Evolutionary conservation across 1,140 invertebrate species (phyloP).

Genomic region (Pogonomyrmex barbatus): DNA sequence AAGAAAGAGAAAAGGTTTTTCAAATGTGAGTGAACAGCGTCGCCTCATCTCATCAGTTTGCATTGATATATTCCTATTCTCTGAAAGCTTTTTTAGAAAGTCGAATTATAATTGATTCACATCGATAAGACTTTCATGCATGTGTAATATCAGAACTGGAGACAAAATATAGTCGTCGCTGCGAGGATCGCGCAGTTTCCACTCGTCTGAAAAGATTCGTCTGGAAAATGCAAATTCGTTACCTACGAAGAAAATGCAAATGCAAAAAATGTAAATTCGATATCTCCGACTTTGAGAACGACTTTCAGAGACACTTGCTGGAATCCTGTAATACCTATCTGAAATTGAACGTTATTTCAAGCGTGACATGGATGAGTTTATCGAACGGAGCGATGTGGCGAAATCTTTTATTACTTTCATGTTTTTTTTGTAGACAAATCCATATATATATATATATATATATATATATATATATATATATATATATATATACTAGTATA

Average conservation of each 20-base stretch:
- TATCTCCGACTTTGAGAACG: constrained; percentile 53
- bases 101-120: background rate
- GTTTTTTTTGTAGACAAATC: constrained; percentile 27
- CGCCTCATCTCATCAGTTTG: background rate
- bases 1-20: background rate
- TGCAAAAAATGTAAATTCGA: constrained; percentile 59
- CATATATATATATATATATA: too few species aligned
- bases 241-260: constrained; percentile 42
- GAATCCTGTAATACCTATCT: constrained; percentile 52
- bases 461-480: too few species aligned
- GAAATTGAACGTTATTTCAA: constrained; percentile 67
- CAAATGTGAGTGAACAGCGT: background rate
- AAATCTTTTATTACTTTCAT: constrained; percentile 25
- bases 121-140: constrained; percentile 39
- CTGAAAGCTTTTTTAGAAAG: background rate
- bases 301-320: constrained; percentile 35
- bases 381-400: constrained; percentile 32
- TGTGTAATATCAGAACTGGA: background rate
- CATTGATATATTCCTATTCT: background rate
- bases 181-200: constrained; percentile 2
- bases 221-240: constrained; percentile 47
- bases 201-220: too few species aligned
- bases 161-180: constrained; percentile 19
- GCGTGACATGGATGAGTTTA: constrained; percentile 61
- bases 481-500: too few species aligned